A percentile compares a stretch with the other conserved stretches of the same genome.
Conservation (phyloP, 2,888 invertebrate genomes). For the Aelia acuminata region DNA sequence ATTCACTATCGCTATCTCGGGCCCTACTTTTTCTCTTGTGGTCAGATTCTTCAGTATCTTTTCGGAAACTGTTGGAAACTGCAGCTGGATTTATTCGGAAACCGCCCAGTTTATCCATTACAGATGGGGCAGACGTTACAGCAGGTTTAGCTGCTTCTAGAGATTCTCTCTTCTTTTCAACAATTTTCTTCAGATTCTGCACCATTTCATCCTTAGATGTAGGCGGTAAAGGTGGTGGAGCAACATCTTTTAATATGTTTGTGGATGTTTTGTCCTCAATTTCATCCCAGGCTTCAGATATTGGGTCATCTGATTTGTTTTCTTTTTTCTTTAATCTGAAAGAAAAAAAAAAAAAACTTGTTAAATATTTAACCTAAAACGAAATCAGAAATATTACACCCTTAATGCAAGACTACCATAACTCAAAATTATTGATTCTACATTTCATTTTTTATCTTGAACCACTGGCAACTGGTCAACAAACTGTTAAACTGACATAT, state of each 20-base stretch:
- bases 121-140: constrained; percentile 58
- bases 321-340: constrained; percentile 76
- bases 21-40: constrained; percentile 59
- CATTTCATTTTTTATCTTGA: too few relatives aligned
- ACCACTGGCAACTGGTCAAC: too few relatives aligned
- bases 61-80: constrained; percentile 55
- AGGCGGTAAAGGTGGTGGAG: constrained; percentile 60
- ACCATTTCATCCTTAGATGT: constrained; percentile 64
- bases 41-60: constrained; percentile 61
- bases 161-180: constrained; percentile 65
- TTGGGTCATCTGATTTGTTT: constrained; percentile 72
- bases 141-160: constrained; percentile 58
- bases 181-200: constrained; percentile 65
- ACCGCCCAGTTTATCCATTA: constrained; percentile 65
- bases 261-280: constrained; percentile 69
- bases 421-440: too few relatives aligned
- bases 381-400: neutral
- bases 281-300: constrained; percentile 69
- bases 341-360: constrained; percentile 60
- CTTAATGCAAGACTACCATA: too few relatives aligned
- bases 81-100: constrained; percentile 66
- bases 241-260: constrained; percentile 66
- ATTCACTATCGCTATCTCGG: constrained; percentile 61
- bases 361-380: neutral
- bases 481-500: too few relatives aligned